A percentile compares a stretch with the other conserved stretches of the same genome.
Evolutionary conservation across 2,888 invertebrate genomes (phyloP).

Genomic region (Beris morrisii): DNA sequence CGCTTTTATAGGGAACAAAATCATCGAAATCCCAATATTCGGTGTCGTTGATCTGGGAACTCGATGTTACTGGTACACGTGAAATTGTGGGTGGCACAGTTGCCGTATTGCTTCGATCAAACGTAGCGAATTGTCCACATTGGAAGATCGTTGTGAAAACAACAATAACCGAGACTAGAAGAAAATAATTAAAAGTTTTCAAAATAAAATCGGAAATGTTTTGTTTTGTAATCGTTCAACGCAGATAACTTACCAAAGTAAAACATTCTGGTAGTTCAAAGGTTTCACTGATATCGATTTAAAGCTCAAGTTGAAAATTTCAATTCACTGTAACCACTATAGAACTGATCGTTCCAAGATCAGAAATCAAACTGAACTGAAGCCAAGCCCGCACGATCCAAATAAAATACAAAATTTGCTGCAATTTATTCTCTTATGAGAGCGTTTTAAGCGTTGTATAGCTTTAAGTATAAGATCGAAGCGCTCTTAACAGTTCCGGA

Average conservation of each 20-base stretch:
- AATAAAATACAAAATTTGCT: not conserved
- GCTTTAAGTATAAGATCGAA: too few species aligned
- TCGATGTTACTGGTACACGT: not conserved
- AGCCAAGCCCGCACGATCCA: not conserved
- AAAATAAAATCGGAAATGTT: too few species aligned
- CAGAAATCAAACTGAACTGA: not conserved
- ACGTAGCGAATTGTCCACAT: too few species aligned
- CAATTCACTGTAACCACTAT: not conserved
- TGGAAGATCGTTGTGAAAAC: too few species aligned
- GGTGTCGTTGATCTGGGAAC: slow-evolving; percentile 40
- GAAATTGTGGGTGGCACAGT: not conserved
- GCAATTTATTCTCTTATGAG: too few species aligned
- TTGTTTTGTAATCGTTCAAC: too few species aligned
- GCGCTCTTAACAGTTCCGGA: too few species aligned
- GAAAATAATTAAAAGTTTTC: too few species aligned
- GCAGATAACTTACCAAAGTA: slow-evolving; percentile 6
- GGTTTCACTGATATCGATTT: slow-evolving; percentile 4
- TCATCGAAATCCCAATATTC: slow-evolving; percentile 48
- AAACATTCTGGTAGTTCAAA: slow-evolving; percentile 10
- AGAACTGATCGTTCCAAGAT: not conserved
- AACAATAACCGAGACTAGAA: too few species aligned
- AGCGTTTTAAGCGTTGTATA: too few species aligned
- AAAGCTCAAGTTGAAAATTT: not conserved
- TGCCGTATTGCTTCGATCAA: not conserved
- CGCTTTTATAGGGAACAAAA: slow-evolving; percentile 51